Conservation (phyloP, 2,113 vertebrate species). For the Eulacestoma nigropectus region DNA sequence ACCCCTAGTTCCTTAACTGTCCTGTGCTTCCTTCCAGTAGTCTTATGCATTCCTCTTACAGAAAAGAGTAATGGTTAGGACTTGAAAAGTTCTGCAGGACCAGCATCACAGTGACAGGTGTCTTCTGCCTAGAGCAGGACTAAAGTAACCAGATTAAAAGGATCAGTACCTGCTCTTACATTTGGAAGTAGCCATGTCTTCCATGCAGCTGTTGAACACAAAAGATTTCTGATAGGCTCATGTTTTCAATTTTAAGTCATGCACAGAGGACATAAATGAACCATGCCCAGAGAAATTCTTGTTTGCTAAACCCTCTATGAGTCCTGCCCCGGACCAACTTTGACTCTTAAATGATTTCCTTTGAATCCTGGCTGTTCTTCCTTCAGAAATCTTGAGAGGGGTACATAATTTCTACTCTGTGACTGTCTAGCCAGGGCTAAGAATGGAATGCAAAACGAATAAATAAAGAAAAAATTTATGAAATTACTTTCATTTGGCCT, state of each 20-base stretch:
- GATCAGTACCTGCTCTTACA: neutral
- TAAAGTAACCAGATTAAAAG: neutral
- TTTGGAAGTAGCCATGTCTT: neutral
- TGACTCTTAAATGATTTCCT: neutral
- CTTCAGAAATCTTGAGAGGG: neutral
- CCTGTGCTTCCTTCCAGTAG: neutral
- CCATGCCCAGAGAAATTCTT: neutral
- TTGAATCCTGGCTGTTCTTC: neutral
- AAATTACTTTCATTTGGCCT: neutral
- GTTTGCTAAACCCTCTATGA: neutral
- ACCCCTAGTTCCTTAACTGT: neutral
- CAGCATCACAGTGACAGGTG: neutral
- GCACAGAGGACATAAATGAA: neutral
- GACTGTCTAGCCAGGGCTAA: neutral
- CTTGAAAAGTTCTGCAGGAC: neutral
- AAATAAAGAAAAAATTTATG: neutral
- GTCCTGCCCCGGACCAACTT: neutral
- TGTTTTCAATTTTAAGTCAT: neutral
- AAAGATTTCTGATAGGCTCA: neutral
- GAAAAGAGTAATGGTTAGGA: neutral
- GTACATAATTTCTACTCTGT: neutral
- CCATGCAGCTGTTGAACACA: neutral
- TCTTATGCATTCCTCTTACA: neutral
- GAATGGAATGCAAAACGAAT: neutral
- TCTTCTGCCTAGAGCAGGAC: neutral